phyloP scores from a whole-genome alignment of 2,888 invertebrate genomes.

The Apoderus coryli region DNA sequence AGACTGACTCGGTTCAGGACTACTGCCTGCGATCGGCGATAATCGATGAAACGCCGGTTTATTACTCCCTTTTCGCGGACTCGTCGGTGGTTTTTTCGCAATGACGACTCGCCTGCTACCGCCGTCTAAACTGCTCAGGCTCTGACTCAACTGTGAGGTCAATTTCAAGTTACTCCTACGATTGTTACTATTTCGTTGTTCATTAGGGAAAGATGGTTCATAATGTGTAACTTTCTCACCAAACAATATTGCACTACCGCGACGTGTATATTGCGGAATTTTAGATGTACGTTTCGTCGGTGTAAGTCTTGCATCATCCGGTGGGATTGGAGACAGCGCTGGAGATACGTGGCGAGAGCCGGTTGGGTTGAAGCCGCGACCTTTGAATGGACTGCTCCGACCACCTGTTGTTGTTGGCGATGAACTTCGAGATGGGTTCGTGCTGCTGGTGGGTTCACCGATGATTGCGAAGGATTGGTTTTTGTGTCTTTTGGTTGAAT shows the following conservation, averaged over 20 bases:
- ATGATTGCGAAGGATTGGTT: conserved; percentile 32
- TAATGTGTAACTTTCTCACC: conserved; percentile 24
- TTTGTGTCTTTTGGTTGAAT: conserved; percentile 24
- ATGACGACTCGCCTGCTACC: conserved; percentile 13
- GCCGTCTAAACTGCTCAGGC: conserved; percentile 25
- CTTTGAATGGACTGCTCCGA: conserved; percentile 32
- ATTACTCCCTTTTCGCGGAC: conserved; percentile 20
- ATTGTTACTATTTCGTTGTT: conserved; percentile 14
- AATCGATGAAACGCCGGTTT: conserved; percentile 26
- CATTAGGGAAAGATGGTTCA: conserved; percentile 17
- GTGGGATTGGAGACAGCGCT: conserved; percentile 27
- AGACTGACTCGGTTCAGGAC: conserved; percentile 32
- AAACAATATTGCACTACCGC: conserved; percentile 21
- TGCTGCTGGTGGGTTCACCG: conserved; percentile 26
- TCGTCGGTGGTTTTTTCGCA: conserved; percentile 21
- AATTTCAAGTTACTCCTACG: conserved; percentile 20
- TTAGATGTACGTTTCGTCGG: conserved; percentile 19
- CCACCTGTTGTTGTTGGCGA: conserved; percentile 27
- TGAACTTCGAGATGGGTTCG: conserved; percentile 24
- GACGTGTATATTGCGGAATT: conserved; percentile 22
- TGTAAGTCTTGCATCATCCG: conserved; percentile 14
- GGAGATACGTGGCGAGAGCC: conserved; percentile 32
- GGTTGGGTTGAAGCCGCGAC: conserved; percentile 31
- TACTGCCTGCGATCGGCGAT: conserved; percentile 30
- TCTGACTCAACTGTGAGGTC: conserved; percentile 26